Evolutionary conservation across 2,888 invertebrate species (phyloP), one percentile per base, ranked within the genome.

Genomic region (Argynnis bischoffii): DNA sequence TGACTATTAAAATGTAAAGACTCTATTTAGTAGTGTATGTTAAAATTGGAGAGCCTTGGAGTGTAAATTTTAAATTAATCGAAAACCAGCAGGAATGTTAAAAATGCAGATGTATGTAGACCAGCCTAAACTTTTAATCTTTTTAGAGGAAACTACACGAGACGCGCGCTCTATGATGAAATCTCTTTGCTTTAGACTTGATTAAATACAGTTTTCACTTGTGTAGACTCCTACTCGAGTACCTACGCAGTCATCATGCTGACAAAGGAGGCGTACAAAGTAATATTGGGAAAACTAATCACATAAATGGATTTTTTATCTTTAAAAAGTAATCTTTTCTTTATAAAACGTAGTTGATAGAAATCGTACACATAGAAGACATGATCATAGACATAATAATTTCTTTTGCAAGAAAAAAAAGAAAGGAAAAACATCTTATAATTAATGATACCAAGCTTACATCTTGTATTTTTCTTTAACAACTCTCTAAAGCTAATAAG

Each of bases 161-260:
- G 21, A 48, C 21, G 2, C 11, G 13, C 13, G 18, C 15, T 6
- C 0, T 16, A 48, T 13, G 31, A 31, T 59, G 16, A 26, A 55
- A 55, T 26, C 59, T 31, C 59, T 48, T 31, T 31, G 59, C 48
- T 59, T 59, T 59, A 48, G 59, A 13, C 48, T 48, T 59, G 59
- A 59, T 59, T 59, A 59, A 59, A 48, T 59, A 48, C 48, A 59
- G 59, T 48, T 31, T 47, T 48, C 21, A 26, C 35, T 48, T n/a
- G 15, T 26, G 59, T 47, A 59, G 5, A 6, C n/a, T 15, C 18
- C 11, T 31, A n/a, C 4, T 8, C 47, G 26, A 26, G 26, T 26
- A 26, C 4, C 26, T 26, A 5, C 5, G 26, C n/a, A 14, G 48
- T 47, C 59, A 48, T 59, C n/a, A 59, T n/a, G 11, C n/a, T 48